Evolutionary conservation across 2,888 invertebrate species (phyloP).

Genomic region (Drosophila prostipennis): DNA sequence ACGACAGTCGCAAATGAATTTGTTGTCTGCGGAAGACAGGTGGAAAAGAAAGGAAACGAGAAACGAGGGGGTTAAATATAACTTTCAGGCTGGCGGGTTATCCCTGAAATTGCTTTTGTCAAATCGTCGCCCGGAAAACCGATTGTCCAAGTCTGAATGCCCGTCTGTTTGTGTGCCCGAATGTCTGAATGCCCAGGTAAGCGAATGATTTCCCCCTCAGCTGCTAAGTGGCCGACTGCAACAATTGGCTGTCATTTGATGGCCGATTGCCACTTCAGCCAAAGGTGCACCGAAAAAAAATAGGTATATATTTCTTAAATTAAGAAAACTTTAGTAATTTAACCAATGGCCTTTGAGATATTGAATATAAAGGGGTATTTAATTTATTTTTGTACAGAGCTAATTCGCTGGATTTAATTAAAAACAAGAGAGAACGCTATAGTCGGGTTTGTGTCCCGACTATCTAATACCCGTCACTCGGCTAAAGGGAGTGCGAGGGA

Average conservation of each 20-base stretch:
- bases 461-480: too few relatives aligned
- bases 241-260: constrained; percentile 75
- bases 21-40: constrained; percentile 88
- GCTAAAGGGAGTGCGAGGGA: too few relatives aligned
- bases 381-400: too few relatives aligned
- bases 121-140: constrained; percentile 46
- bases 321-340: too few relatives aligned
- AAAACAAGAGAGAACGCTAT: too few relatives aligned
- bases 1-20: constrained; percentile 93
- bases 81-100: constrained; percentile 19
- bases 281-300: background rate
- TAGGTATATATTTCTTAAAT: too few relatives aligned
- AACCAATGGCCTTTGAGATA: too few relatives aligned
- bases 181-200: constrained; percentile 38
- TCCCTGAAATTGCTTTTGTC: constrained; percentile 72
- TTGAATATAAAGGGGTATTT: too few relatives aligned
- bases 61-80: constrained; percentile 30
- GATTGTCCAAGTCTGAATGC: constrained; percentile 4
- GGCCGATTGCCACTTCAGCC: constrained; percentile 42
- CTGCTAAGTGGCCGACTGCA: constrained; percentile 73
- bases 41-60: constrained; percentile 23
- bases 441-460: too few relatives aligned
- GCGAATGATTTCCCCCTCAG: constrained; percentile 35
- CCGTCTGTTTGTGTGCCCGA: constrained; percentile 1
- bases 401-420: too few relatives aligned